These are phyloP conservation scores for Oikopleura albicans DNA, from an alignment of 23 tunicate species.

Conservation along the genomic window DNA sequence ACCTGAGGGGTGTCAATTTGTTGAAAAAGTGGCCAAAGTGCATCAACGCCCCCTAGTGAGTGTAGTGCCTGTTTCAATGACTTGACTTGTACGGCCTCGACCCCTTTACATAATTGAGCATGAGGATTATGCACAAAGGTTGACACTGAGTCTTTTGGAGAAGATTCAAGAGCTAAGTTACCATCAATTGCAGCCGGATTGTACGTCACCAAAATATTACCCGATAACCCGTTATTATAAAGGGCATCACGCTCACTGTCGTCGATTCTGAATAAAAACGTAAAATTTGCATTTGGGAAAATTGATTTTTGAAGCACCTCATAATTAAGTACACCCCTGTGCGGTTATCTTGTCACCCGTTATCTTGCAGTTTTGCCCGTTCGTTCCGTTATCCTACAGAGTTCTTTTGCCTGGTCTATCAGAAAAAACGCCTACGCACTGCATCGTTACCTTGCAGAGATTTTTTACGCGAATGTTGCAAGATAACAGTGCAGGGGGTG, in stretches of 20 bases:
- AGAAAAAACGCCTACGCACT: too few species aligned
- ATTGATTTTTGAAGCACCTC: too few species aligned
- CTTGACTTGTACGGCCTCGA: conserved; percentile 71
- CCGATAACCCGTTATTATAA: conserved; percentile 38
- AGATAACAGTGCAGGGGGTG: too few species aligned
- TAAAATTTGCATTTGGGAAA: too few species aligned
- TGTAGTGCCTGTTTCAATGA: conserved; percentile 88
- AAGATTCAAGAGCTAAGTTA: conserved; percentile 68
- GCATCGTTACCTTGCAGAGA: too few species aligned
- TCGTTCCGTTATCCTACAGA: too few species aligned
- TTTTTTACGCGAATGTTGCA: too few species aligned
- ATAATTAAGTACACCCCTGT: too few species aligned
- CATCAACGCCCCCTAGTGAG: conserved; percentile 81
- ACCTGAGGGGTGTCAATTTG: conserved; percentile 37
- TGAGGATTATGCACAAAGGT: conserved; percentile 96
- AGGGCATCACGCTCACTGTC: conserved; percentile 3
- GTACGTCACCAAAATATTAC: conserved; percentile 57
- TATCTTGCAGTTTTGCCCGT: too few species aligned
- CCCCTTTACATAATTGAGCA: conserved; percentile 56
- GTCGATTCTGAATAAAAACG: too few species aligned
- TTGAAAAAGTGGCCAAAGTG: conserved; percentile 61
- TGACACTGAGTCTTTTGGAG: conserved; percentile 54
- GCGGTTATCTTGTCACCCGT: too few species aligned
- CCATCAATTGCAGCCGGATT: conserved; percentile 95
- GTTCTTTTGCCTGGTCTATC: too few species aligned